Evolutionary conservation across 2,888 invertebrate species (phyloP), one percentile per base, ranked within the genome.

Genomic region (Sphaerophoria taeniata): DNA sequence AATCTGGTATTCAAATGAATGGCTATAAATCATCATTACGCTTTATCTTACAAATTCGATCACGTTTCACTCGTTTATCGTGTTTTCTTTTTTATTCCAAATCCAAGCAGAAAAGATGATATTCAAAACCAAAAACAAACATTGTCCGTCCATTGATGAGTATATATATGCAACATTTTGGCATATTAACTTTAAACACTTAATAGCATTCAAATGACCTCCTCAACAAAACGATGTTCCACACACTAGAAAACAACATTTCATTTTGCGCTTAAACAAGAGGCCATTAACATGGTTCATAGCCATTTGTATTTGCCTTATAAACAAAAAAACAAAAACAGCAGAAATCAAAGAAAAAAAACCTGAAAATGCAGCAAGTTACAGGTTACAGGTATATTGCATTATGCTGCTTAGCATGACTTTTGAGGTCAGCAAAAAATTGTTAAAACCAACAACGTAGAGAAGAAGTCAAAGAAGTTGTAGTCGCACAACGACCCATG

Each of bases 401-500:
- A 24, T 24, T 24, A 24, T 24, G 67, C 65, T 65, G 73, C 53
- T 63, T 39, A 49, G 31, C 33, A 45, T 74, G 63, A 81, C 67
- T 80, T 81, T 85, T 85, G 85, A 81, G 81, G 85, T 81, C 81
- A 85, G 65, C 45, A 51, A 60, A 81, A 74, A 24, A 24, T 24
- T 24, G 24, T 85, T 75, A 69, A 77, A 69, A 53, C 81, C 76
- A 77, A 60, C 65, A 36, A 65, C 56, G 34, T 58, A 51, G 34
- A 36, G 34, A 36, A 72, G 73, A 83, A 83, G 84, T 80, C 84
- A 85, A 85, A 85, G 61, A 43, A 77, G 47, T 81, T 81, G 81
- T 73, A 85, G 81, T 85, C 85, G 73, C 85, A 85, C 69, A 70
- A 85, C 85, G 81, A 85, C 85, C 85, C 85, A 85, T 85, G 85